Evolutionary conservation across 1,140 invertebrate species (phyloP).

Genomic region (Piezodorus guildinii): DNA sequence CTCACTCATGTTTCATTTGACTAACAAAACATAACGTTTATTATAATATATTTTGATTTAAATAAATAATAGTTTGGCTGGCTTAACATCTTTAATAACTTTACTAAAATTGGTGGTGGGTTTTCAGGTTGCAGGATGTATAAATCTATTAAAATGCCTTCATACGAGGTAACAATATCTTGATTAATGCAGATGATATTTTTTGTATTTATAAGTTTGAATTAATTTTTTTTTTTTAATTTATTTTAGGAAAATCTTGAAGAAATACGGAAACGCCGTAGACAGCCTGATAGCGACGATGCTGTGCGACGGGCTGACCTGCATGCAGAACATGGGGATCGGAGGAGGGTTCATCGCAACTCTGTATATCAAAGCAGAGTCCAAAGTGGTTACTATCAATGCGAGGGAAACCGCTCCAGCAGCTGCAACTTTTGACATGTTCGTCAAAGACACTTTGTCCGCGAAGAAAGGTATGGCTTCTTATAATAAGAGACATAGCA

Average conservation of each 20-base stretch:
- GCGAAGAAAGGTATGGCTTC: constrained; percentile 37
- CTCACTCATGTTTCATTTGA: too few relatives aligned
- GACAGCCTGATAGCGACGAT: constrained; percentile 70
- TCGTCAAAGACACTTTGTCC: constrained; percentile 37
- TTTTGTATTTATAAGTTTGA: neutral
- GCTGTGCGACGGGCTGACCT: constrained; percentile 73
- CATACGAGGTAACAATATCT: neutral
- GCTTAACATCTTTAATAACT: neutral
- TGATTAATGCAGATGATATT: neutral
- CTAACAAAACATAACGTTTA: too few relatives aligned
- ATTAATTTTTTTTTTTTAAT: constrained; percentile 6
- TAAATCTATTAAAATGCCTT: neutral
- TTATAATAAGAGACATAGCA: too few relatives aligned
- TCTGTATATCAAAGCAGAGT: constrained; percentile 48
- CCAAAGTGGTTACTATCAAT: constrained; percentile 42
- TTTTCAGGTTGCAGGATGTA: neutral
- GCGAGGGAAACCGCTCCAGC: constrained; percentile 58
- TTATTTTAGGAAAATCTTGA: constrained; percentile 43
- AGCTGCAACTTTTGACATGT: constrained; percentile 48
- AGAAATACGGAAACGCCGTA: constrained; percentile 59
- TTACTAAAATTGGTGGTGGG: neutral
- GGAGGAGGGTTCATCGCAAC: constrained; percentile 75
- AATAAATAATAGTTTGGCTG: neutral
- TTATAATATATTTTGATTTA: neutral
- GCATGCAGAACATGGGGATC: constrained; percentile 66